Percentiles rank a stretch among this genome's conserved stretches.
phyloP scores from a whole-genome alignment of 2,888 invertebrate genomes.

The Gari tellinella region DNA sequence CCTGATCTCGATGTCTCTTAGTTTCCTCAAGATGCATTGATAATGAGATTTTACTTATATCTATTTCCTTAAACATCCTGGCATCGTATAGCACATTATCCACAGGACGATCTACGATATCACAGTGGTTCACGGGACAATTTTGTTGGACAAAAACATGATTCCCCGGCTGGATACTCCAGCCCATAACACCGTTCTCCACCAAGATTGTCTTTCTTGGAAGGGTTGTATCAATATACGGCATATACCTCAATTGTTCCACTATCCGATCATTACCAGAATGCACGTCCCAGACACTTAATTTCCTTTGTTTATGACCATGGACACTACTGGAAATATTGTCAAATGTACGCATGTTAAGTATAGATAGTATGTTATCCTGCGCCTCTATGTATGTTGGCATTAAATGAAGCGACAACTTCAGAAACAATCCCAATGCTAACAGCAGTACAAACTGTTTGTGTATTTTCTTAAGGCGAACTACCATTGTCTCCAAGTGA shows the following conservation, averaged over 20 bases:
- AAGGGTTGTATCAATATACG: slow-evolving; percentile 28
- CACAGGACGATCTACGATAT: slow-evolving; percentile 90
- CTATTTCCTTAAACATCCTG: slow-evolving; percentile 88
- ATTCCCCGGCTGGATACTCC: slow-evolving; percentile 84
- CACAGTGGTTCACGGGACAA: slow-evolving; percentile 95
- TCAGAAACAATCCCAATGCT: slow-evolving; percentile 27
- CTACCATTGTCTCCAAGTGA: slow-evolving; percentile 7
- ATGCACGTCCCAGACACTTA: slow-evolving; percentile 36
- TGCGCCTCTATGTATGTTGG: slow-evolving; percentile 14
- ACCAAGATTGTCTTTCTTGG: slow-evolving; percentile 63
- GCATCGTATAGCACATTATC: slow-evolving; percentile 91
- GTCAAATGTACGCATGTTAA: background rate
- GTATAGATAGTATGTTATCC: slow-evolving; percentile 7
- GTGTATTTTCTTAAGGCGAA: slow-evolving; percentile 34
- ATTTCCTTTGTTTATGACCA: background rate
- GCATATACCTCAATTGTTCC: slow-evolving; percentile 69
- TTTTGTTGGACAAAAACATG: slow-evolving; percentile 89
- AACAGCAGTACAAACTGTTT: slow-evolving; percentile 30
- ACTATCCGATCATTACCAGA: slow-evolving; percentile 70
- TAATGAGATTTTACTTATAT: slow-evolving; percentile 60
- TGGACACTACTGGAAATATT: background rate
- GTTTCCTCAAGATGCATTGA: slow-evolving; percentile 3
- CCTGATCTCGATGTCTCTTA: slow-evolving; percentile 83
- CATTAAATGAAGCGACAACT: slow-evolving; percentile 24
- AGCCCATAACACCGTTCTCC: slow-evolving; percentile 54